phyloP scores from a whole-genome alignment of 2,797 vertebrate genomes.

The Heterohyrax brucei region DNA sequence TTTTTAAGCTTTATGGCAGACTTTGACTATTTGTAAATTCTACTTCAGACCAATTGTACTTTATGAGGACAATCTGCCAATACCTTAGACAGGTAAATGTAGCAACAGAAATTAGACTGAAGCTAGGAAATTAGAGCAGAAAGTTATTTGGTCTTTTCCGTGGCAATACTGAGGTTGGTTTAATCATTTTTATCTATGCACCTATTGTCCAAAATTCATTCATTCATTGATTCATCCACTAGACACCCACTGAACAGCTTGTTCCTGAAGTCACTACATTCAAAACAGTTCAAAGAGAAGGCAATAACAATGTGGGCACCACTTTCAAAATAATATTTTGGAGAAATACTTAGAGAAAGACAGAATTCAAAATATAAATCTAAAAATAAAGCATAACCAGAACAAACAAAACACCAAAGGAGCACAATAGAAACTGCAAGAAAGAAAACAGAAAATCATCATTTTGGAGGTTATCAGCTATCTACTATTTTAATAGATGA shows the following conservation, averaged over 20 bases:
- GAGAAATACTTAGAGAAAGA: neutral
- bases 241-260: slow-evolving; percentile 19
- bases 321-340: neutral
- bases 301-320: neutral
- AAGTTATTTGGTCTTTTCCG: neutral
- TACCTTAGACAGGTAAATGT: slow-evolving; percentile 41
- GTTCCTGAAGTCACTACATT: neutral
- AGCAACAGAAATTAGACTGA: slow-evolving; percentile 33
- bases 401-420: neutral
- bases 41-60: slow-evolving; percentile 38
- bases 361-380: neutral
- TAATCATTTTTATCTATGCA: slow-evolving; percentile 59
- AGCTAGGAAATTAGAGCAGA: neutral
- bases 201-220: slow-evolving; percentile 69
- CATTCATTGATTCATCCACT: slow-evolving; percentile 39
- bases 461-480: neutral
- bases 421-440: neutral
- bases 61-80: slow-evolving; percentile 12
- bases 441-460: neutral
- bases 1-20: slow-evolving; percentile 58
- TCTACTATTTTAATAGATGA: neutral
- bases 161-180: slow-evolving; percentile 13
- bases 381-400: neutral
- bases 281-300: neutral
- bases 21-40: slow-evolving; percentile 65